These are phyloP conservation scores for Ispidina picta DNA, from an alignment of 2,797 vertebrate genomes.

Conservation along the genomic window DNA sequence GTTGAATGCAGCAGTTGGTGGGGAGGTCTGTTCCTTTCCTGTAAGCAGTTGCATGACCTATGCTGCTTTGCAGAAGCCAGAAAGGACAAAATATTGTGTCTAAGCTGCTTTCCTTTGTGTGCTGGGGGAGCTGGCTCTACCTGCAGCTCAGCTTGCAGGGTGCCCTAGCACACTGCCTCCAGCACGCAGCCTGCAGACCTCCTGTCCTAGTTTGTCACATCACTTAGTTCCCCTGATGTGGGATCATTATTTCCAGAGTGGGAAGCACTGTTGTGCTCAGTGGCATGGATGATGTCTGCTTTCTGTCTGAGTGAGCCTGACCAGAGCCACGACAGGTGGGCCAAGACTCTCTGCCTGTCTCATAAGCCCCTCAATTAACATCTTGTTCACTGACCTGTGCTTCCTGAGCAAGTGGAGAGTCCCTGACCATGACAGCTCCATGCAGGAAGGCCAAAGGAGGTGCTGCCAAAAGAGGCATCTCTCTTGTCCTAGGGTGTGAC, in stretches of 20 bases:
- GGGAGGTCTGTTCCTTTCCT: not conserved
- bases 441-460: not conserved
- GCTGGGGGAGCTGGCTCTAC: not conserved
- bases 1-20: not conserved
- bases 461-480: not conserved
- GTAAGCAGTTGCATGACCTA: not conserved
- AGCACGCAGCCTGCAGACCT: not conserved
- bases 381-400: not conserved
- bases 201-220: not conserved
- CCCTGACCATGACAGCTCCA: not conserved
- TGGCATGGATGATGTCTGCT: not conserved
- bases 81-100: not conserved
- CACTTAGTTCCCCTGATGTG: not conserved
- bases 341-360: not conserved
- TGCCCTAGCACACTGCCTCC: not conserved
- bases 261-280: not conserved
- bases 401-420: not conserved
- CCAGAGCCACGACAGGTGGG: not conserved
- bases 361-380: not conserved
- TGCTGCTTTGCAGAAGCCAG: not conserved
- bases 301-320: not conserved
- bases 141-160: not conserved
- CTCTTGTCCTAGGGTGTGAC: rapidly evolving
- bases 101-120: not conserved
- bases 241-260: not conserved